Evolutionary conservation across 1,140 invertebrate species (phyloP).

Genomic region (Nephotettix cincticeps): DNA sequence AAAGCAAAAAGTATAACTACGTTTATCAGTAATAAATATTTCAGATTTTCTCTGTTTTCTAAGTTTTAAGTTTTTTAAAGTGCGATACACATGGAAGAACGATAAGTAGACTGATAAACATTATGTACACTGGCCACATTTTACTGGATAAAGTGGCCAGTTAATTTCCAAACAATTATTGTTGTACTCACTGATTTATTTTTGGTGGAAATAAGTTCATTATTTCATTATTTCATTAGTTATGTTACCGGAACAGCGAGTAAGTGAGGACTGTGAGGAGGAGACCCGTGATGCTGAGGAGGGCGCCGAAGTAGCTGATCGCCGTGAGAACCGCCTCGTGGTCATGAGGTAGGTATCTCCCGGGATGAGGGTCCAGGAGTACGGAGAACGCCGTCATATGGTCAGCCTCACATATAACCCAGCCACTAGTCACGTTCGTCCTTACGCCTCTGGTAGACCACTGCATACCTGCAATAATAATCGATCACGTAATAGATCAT

Average conservation of each 20-base stretch:
- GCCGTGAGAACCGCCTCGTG: slow-evolving; percentile 48
- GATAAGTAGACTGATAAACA: too few relatives aligned
- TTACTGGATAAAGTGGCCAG: too few relatives aligned
- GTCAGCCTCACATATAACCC: slow-evolving; percentile 47
- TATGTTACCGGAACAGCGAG: slow-evolving; percentile 50
- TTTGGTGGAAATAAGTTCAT: too few relatives aligned
- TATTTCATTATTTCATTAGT: neutral
- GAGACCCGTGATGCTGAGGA: slow-evolving; percentile 49
- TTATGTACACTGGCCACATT: too few relatives aligned
- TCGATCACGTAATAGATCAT: too few relatives aligned
- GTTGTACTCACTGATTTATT: too few relatives aligned
- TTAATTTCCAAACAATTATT: too few relatives aligned
- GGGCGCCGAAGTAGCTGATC: slow-evolving; percentile 54
- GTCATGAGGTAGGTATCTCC: slow-evolving; percentile 22
- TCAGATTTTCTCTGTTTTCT: neutral
- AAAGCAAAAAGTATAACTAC: too few relatives aligned
- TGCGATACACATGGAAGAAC: too few relatives aligned
- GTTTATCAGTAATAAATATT: too few relatives aligned
- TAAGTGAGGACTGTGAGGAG: slow-evolving; percentile 53
- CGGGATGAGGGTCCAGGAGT: slow-evolving; percentile 48
- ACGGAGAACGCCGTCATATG: slow-evolving; percentile 59
- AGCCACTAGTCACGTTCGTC: slow-evolving; percentile 43
- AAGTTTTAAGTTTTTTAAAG: too few relatives aligned
- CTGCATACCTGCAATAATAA: slow-evolving; percentile 40
- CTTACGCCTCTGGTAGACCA: slow-evolving; percentile 52